Base-by-base conservation (phyloP, 2,797 vertebrate species). In the Furcifer pardalis region DNA sequence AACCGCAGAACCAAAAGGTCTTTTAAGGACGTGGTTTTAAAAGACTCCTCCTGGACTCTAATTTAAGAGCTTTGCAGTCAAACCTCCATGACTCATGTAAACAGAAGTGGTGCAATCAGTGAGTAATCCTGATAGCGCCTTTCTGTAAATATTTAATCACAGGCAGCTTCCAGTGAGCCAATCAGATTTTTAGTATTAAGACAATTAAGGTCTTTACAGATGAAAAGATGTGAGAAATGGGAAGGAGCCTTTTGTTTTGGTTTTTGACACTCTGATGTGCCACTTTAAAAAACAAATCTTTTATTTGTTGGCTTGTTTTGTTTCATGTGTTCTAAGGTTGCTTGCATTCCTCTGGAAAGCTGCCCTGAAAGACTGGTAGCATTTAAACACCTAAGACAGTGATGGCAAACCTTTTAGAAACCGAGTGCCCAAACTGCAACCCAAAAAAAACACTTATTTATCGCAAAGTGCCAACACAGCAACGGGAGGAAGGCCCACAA, bases 21-120 rank as follows among this genome's bases (percentile, higher is more conserved):
- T 93, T 91, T 86, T 66, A 84, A 71, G 95, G 95, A 91, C 94
- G 94, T 19, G 59, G 89, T 63, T 74, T 65, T 19, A 0, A 2
- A 74, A 84, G 46, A 79, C 15, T 66, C 76, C 71, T 37, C 80
- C 0, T 77, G 88, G 86, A 87, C 88, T 92, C 87, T 86, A 88
- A 72, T 81, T 87, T 84, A 44, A 76, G 88, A 88, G 90, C 83
- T 1, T 59, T 74, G 30, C 4, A 9, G 89, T 89, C 90, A 88
- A 83, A 86, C 88, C 91, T 92, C 89, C 35, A 9, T 94, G 95
- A 94, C 76, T 95, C 94, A 90, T 62, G 83, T 86, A 74, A 86
- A 87, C 87, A 84, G 90, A 84, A 85, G 83, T 76, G 63, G 83
- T 59, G 86, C 88, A 84, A 59, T 35, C 23, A 0, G 19, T 94